Conservation (phyloP, 2,797 vertebrate species). For the Notolepis coatsorum region DNA sequence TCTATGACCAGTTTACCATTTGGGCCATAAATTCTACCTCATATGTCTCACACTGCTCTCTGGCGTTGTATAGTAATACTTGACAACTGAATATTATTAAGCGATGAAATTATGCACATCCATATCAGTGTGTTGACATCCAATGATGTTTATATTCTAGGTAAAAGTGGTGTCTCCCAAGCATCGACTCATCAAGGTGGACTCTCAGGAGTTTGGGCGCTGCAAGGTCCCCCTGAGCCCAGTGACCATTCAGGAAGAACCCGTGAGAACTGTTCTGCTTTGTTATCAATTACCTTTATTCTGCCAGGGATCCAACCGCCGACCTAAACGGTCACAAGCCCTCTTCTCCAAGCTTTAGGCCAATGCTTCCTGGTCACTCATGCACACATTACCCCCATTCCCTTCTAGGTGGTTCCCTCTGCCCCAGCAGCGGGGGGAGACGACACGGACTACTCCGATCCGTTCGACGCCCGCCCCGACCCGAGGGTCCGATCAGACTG, state of each 20-base stretch:
- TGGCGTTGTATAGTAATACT: neutral
- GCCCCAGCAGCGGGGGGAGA: slow-evolving; percentile 52
- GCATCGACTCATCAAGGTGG: slow-evolving; percentile 93
- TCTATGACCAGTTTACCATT: no score
- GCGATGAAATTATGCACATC: neutral
- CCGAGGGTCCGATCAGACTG: slow-evolving; percentile 48
- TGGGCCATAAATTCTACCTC: no score
- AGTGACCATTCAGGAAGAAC: slow-evolving; percentile 77
- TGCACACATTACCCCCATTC: neutral
- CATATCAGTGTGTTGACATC: neutral
- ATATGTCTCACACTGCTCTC: no score
- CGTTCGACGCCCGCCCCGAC: slow-evolving; percentile 86
- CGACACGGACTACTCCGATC: slow-evolving; percentile 88
- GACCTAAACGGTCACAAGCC: no score
- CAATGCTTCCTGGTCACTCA: no score
- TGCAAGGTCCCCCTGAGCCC: slow-evolving; percentile 81
- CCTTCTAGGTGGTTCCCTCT: slow-evolving; percentile 74
- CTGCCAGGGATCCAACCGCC: no score
- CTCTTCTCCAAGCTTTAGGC: no score
- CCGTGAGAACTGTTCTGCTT: slow-evolving; percentile 63
- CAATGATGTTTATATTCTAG: slow-evolving; percentile 43
- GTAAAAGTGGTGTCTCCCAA: slow-evolving; percentile 90
- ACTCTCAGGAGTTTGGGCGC: slow-evolving; percentile 86
- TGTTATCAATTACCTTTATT: slow-evolving; percentile 1
- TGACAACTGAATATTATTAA: neutral